phyloP scores from a whole-genome alignment of 1,140 invertebrate genomes.

The Dendrolimus punctatus region DNA sequence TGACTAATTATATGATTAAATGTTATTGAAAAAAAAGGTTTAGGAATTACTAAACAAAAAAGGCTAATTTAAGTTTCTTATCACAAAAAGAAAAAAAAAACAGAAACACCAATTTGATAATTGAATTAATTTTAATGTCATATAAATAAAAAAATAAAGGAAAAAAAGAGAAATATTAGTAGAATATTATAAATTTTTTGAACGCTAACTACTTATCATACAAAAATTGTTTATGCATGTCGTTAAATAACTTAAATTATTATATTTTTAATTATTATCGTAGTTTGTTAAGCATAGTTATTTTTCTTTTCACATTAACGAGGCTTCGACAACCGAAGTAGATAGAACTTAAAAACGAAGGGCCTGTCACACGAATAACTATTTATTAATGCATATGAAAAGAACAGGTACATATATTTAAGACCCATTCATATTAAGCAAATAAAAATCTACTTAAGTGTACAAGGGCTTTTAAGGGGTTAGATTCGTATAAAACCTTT shows the following conservation, averaged over 20 bases:
- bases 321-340: neutral
- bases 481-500: too few species aligned
- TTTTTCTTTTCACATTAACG: slow-evolving; percentile 8
- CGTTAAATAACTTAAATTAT: slow-evolving; percentile 30
- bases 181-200: slow-evolving; percentile 17
- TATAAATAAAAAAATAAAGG: slow-evolving; percentile 12
- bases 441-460: too few species aligned
- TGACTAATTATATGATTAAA: slow-evolving; percentile 1
- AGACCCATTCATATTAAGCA: too few species aligned
- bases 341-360: too few species aligned
- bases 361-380: too few species aligned
- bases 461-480: too few species aligned
- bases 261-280: slow-evolving; percentile 21
- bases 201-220: slow-evolving; percentile 40
- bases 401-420: too few species aligned
- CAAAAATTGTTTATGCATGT: slow-evolving; percentile 31
- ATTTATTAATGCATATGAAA: too few species aligned
- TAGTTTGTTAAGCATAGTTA: slow-evolving; percentile 21
- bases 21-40: slow-evolving; percentile 10
- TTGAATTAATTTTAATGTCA: slow-evolving; percentile 11
- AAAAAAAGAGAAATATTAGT: slow-evolving; percentile 8
- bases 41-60: slow-evolving; percentile 10
- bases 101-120: slow-evolving; percentile 4
- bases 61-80: slow-evolving; percentile 8
- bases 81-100: slow-evolving; percentile 6